Base-by-base conservation (phyloP, 2,888 invertebrate genomes). In the Lycocerus yunnanus region DNA sequence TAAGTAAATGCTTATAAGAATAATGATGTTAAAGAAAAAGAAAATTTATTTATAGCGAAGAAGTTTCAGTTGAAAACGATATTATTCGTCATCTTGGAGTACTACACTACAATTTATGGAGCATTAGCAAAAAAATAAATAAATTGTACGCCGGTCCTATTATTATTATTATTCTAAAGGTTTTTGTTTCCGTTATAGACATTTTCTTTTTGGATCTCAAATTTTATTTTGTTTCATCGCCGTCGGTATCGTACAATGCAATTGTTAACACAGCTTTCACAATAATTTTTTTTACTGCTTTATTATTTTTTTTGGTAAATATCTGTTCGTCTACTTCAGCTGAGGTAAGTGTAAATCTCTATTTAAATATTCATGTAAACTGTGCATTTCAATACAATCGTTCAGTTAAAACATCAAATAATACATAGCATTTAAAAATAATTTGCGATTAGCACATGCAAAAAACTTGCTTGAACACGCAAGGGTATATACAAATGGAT, bases 301-400 rank as follows among this genome's bases (percentile, higher is more conserved):
- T 43, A 43, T n/a, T 43, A 4, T n/a, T 63, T 1, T 14, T 68
- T 13, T 59, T 71, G 16, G 24, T 59, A 15, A 18, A 11, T 1
- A 58, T 71, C 15, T 74, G 74, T 43, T 70, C 74, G 0, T 71
- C 58, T 20, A 74, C 74, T 24, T 18, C 70, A 11, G 67, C 63
- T 15, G 67, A 74, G 63, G 74, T 74, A 67, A 68, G 58, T 9
- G 13, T 15, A 14, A 15, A 21, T 11, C 11, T 15, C n/a, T n/a
- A n/a, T n/a, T n/a, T n/a, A n/a, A n/a, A n/a, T n/a, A n/a, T n/a
- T n/a, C n/a, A n/a, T n/a, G n/a, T n/a, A n/a, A n/a, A n/a, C n/a
- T n/a, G n/a, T n/a, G n/a, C n/a, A n/a, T n/a, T n/a, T n/a, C n/a
- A n/a, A n/a, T n/a, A n/a, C n/a, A n/a, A n/a, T n/a, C n/a, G n/a